Conservation (phyloP, 2,797 vertebrate genomes). For the Valencia hispanica region DNA sequence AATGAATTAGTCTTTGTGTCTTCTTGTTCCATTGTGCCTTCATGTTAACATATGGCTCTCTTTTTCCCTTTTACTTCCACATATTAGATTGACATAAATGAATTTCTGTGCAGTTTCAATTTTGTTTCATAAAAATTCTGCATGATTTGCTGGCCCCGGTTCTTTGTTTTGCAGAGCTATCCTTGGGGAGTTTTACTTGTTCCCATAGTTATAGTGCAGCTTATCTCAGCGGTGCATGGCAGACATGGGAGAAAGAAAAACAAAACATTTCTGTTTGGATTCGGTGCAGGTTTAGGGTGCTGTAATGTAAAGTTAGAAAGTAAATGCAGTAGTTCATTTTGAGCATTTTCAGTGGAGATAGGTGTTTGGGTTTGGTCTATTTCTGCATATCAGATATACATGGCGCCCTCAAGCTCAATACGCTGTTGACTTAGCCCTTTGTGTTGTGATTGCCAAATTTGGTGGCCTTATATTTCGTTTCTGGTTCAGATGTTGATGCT, state of each 20-base stretch:
- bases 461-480: slow-evolving; percentile 76
- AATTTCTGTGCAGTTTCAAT: slow-evolving; percentile 53
- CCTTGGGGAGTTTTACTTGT: slow-evolving; percentile 75
- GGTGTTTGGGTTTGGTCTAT: slow-evolving; percentile 53
- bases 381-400: slow-evolving; percentile 26
- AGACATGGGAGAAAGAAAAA: slow-evolving; percentile 35
- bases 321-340: slow-evolving; percentile 51
- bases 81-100: slow-evolving; percentile 43
- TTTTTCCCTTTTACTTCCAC: slow-evolving; percentile 57
- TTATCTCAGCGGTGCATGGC: slow-evolving; percentile 70
- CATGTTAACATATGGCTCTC: slow-evolving; percentile 57
- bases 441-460: slow-evolving; percentile 73
- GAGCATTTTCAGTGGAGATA: slow-evolving; percentile 53
- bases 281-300: slow-evolving; percentile 62
- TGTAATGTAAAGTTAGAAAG: slow-evolving; percentile 69
- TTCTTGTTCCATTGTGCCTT: slow-evolving; percentile 59
- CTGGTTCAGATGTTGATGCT: slow-evolving; percentile 71
- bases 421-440: slow-evolving; percentile 57
- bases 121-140: slow-evolving; percentile 49
- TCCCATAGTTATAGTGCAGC: slow-evolving; percentile 70
- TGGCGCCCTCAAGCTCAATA: slow-evolving; percentile 26
- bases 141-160: slow-evolving; percentile 44
- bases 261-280: slow-evolving; percentile 60
- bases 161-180: slow-evolving; percentile 74
- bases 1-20: slow-evolving; percentile 80